phyloP scores from a whole-genome alignment of 2,113 vertebrate species.

The Gambusia holbrooki region DNA sequence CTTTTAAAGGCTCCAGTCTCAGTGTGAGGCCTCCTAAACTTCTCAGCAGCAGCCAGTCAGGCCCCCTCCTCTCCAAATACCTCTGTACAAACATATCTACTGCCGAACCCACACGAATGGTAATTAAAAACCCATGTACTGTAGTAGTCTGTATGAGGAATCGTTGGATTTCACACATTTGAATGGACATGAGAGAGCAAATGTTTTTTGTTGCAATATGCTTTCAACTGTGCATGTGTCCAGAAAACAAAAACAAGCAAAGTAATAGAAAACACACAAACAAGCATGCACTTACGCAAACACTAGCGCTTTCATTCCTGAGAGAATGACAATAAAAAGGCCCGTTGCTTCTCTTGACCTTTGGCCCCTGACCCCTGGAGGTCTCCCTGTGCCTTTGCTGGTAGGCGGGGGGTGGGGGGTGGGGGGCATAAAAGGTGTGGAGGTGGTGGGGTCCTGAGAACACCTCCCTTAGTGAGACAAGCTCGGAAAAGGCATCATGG shows the following conservation, averaged over 20 bases:
- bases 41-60: constrained; percentile 77
- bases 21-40: constrained; percentile 82
- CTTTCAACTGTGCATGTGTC: not conserved
- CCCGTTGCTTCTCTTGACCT: constrained; percentile 83
- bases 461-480: constrained; percentile 75
- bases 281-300: constrained; percentile 37
- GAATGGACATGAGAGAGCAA: not conserved
- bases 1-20: constrained; percentile 86
- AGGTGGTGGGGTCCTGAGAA: constrained; percentile 79
- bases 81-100: constrained; percentile 46
- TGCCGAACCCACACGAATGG: constrained; percentile 2
- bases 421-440: constrained; percentile 62
- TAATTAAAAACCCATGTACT: constrained; percentile 18
- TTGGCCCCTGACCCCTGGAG: constrained; percentile 86
- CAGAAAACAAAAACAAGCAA: not conserved
- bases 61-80: constrained; percentile 60
- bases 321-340: constrained; percentile 83
- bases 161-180: constrained; percentile 19
- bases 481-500: constrained; percentile 81
- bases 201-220: constrained; percentile 4
- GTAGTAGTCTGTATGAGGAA: constrained; percentile 3
- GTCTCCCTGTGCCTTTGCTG: constrained; percentile 80
- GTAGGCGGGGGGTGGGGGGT: constrained; percentile 64
- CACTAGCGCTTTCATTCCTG: constrained; percentile 57
- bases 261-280: constrained; percentile 10